Percentiles rank a stretch among this genome's conserved stretches.
Conservation (phyloP, 2,888 invertebrate species). For the Drosophila affinis region DNA sequence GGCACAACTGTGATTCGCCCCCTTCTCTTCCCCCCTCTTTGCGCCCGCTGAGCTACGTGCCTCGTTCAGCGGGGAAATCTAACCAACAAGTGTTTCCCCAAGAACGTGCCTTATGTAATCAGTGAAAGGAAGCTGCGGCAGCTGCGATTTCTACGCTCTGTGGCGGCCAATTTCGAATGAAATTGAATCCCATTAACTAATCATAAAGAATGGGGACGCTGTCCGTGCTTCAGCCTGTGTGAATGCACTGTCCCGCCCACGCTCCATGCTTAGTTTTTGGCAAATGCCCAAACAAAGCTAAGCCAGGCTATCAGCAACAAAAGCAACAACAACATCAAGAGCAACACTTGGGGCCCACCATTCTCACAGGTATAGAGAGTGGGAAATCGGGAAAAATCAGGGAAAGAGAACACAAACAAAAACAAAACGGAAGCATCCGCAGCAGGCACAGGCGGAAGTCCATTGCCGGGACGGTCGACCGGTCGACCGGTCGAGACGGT, state of each 20-base stretch:
- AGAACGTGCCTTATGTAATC: conserved; percentile 64
- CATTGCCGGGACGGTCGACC: conserved; percentile 67
- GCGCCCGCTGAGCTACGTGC: conserved; percentile 55
- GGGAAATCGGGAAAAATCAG: conserved; percentile 11
- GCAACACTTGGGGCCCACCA: conserved; percentile 22
- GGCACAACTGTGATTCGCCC: conserved; percentile 58
- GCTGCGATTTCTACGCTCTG: conserved; percentile 44
- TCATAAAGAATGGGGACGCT: conserved; percentile 48
- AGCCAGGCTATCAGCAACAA: conserved; percentile 33
- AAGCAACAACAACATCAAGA: conserved; percentile 29
- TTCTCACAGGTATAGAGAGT: not conserved
- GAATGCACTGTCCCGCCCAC: conserved; percentile 54
- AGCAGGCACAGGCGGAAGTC: conserved; percentile 68
- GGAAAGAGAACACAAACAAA: conserved; percentile 21
- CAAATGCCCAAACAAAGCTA: conserved; percentile 38
- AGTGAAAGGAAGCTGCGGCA: conserved; percentile 32
- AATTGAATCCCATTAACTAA: conserved; percentile 75
- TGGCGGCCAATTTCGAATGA: conserved; percentile 47
- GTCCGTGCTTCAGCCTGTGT: conserved; percentile 24
- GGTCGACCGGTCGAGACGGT: conserved; percentile 37
- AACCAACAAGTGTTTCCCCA: conserved; percentile 71
- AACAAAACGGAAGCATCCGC: conserved; percentile 49
- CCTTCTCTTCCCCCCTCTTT: not conserved
- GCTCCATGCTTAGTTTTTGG: conserved; percentile 72
- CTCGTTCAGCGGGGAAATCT: conserved; percentile 1